Base-by-base conservation (phyloP, 2,888 invertebrate genomes). In the Mimachlamys varia region DNA sequence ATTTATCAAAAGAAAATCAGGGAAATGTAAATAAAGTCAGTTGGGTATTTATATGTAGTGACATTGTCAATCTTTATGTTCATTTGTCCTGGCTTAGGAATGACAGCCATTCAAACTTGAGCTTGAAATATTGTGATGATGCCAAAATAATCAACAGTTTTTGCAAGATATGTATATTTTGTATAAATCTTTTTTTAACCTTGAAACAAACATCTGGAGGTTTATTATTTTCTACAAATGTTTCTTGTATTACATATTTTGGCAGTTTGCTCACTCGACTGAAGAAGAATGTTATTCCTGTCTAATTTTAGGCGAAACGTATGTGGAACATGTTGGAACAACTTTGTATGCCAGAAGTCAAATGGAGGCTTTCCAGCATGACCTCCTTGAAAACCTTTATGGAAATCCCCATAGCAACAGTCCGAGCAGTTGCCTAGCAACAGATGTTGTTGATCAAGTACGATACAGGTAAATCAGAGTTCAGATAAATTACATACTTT, bases 241-340 rank as follows among this genome's bases (percentile, higher is more conserved):
- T 58, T 58, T 58, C 58, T 58, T 58, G 58, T 58, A 58, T 58
- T 58, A 58, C 12, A 10, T 19, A 22, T 58, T 58, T 58, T 58
- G 58, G 22, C 22, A 58, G 27, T 33, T 76, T 76, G 27, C 76
- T 76, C 27, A 76, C 33, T 76, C 15, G 33, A 76, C 76, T 76
- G 76, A 76, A 76, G 33, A 33, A 76, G 76, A 33, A 33, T 76
- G 76, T 76, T 33, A 7, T 33, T 33, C 33, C 2, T 89, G 62
- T 87, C 49, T 37, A 62, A 13, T 92, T 92, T 90, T 93, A 95
- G 96, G 93, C 33, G 89, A 91, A 55, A 94, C 94, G 0, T 99
- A 99, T 96, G 97, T 99, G 95, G 99, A 99, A 96, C 98, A 99
- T 97, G 98, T 98, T 76, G 99, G 99, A 15, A 97, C 99, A 19